These are phyloP conservation scores for Hyposoter didymator DNA, from an alignment of 2,888 invertebrate species.

Conservation along the genomic window DNA sequence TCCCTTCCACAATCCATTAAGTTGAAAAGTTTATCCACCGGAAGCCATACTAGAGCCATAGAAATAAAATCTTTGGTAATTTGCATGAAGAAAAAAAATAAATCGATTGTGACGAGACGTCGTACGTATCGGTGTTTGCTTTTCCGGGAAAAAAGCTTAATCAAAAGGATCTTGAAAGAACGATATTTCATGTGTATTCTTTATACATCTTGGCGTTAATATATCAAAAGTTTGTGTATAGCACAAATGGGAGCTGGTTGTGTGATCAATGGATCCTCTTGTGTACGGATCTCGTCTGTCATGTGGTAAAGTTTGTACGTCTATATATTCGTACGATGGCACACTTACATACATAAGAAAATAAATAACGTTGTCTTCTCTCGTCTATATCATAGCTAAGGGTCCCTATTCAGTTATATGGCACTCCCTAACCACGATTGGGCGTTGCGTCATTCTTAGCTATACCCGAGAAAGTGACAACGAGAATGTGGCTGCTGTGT, in stretches of 20 bases:
- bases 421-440: constrained; percentile 68
- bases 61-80: background rate
- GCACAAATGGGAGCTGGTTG: constrained; percentile 22
- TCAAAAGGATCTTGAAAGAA: constrained; percentile 15
- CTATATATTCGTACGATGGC: constrained; percentile 33
- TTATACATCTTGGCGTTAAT: constrained; percentile 46
- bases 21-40: background rate
- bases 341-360: constrained; percentile 60
- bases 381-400: constrained; percentile 55
- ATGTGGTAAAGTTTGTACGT: constrained; percentile 33
- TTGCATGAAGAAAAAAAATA: background rate
- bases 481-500: constrained; percentile 44
- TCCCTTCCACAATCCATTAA: background rate
- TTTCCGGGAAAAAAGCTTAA: constrained; percentile 9
- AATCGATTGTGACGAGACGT: background rate
- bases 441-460: constrained; percentile 63
- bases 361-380: constrained; percentile 80
- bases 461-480: constrained; percentile 56
- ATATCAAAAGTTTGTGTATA: constrained; percentile 59
- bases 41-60: background rate
- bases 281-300: constrained; percentile 43
- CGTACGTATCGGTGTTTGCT: constrained; percentile 4
- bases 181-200: constrained; percentile 30
- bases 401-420: constrained; percentile 74
- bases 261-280: constrained; percentile 48